phyloP scores from a whole-genome alignment of 2,888 invertebrate species.

The Tolmerus cingulatus region DNA sequence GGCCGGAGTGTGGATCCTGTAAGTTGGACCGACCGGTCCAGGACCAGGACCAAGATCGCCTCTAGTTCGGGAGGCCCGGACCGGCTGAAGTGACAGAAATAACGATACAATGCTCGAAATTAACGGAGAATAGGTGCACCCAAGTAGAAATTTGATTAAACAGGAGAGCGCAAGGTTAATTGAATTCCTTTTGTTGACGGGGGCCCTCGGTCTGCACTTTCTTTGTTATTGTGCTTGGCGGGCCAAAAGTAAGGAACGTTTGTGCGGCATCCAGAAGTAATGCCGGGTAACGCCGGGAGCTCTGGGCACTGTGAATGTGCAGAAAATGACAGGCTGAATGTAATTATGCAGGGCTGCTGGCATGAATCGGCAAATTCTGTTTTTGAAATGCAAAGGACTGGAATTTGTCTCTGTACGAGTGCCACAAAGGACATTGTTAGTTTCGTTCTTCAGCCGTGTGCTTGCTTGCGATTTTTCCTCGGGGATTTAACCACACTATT shows the following conservation, averaged over 20 bases:
- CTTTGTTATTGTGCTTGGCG: constrained; percentile 8
- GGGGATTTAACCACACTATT: neutral
- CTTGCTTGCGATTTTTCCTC: neutral
- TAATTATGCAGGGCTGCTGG: constrained; percentile 12
- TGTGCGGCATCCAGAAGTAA: constrained; percentile 18
- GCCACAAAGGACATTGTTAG: neutral
- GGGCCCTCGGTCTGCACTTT: constrained; percentile 12
- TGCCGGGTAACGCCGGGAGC: neutral
- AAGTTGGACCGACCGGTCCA: neutral
- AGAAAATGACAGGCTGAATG: constrained; percentile 14
- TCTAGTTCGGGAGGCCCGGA: neutral
- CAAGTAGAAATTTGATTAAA: constrained; percentile 44
- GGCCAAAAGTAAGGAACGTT: constrained; percentile 6
- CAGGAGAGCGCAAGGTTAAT: constrained; percentile 40
- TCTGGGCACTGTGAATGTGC: constrained; percentile 4
- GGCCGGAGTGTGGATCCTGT: neutral
- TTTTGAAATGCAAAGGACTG: neutral
- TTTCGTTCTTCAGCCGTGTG: neutral
- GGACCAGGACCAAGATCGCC: neutral
- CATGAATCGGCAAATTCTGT: neutral
- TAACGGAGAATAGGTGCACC: constrained; percentile 41
- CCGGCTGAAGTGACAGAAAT: constrained; percentile 17
- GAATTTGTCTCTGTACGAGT: neutral
- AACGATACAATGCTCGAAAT: constrained; percentile 39
- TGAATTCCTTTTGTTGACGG: constrained; percentile 36